Percentiles rank a stretch among this genome's conserved stretches.
phyloP scores from a whole-genome alignment of 2,888 invertebrate genomes.

The Ophion obscuratus region DNA sequence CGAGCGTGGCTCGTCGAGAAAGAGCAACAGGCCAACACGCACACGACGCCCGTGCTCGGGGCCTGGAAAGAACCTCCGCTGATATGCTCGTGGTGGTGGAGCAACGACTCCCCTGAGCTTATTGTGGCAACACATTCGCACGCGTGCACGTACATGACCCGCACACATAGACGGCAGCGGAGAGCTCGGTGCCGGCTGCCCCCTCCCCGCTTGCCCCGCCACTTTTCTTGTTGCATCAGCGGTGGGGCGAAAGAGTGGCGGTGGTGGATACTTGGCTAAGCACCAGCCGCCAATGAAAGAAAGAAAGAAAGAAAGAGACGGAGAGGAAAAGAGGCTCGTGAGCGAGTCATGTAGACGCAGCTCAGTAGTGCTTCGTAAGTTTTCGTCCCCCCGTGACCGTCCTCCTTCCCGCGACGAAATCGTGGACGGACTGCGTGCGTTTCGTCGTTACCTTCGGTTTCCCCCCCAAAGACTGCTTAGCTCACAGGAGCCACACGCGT shows the following conservation, averaged over 20 bases:
- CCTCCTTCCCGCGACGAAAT: constrained; percentile 62
- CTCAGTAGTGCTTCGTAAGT: constrained; percentile 65
- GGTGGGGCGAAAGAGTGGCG: constrained; percentile 61
- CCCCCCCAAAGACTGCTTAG: constrained; percentile 29
- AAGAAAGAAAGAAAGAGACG: constrained; percentile 45
- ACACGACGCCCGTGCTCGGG: constrained; percentile 49
- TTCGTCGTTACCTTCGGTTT: constrained; percentile 51
- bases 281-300: constrained; percentile 50
- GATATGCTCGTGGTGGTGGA: constrained; percentile 44
- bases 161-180: constrained; percentile 45
- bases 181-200: constrained; percentile 55
- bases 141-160: not conserved
- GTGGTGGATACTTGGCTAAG: constrained; percentile 53
- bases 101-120: constrained; percentile 63
- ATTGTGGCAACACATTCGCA: constrained; percentile 43
- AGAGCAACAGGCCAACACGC: constrained; percentile 75
- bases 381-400: constrained; percentile 66
- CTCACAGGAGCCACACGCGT: constrained; percentile 43
- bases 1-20: constrained; percentile 73
- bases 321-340: constrained; percentile 47
- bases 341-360: constrained; percentile 44
- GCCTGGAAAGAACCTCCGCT: constrained; percentile 29
- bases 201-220: constrained; percentile 47
- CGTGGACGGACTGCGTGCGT: constrained; percentile 61
- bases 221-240: constrained; percentile 42